Evolutionary conservation across 2,113 vertebrate genomes (phyloP), one percentile per base, ranked within the genome.

Genomic region (Peromyscus leucopus): DNA sequence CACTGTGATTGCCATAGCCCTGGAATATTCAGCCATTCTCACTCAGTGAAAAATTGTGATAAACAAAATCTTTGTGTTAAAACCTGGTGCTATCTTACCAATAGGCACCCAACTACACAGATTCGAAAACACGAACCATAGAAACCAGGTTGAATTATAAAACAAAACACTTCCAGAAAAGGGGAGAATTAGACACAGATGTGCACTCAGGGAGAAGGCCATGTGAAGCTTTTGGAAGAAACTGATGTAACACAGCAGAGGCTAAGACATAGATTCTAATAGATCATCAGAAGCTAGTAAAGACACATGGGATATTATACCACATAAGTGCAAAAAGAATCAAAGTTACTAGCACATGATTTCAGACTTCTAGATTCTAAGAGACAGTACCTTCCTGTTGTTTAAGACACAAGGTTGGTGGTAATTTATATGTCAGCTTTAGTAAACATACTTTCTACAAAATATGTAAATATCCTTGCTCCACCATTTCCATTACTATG

Each of bases 41-140:
- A 89, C 76, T 93, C 59, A 94, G 36, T 69, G 46, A 89, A 89
- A 96, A 84, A 19, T 1, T 5, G 5, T 61, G n/a, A 96, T n/a
- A 79, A 95, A 92, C 33, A 16, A 28, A 83, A 75, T 88, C 9
- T 48, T 59, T 63, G 67, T 82, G 28, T 79, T 26, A 89, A 95
- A 88, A 63, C 31, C 59, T 85, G 19, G 31, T 51, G 72, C 88
- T 46, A 94, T 28, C 1, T 17, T 33, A 61, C 33, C 51, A 91
- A 65, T 0, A 42, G 90, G 46, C 83, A 51, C 74, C 28, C 5
- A 82, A 36, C 9, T 48, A 22, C 17, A 94, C 13, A 94, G 55
- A 94, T 83, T 36, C 71, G 63, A 96, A 96, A 78, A 4, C 5
- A 10, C 36, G 21, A 9, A 90, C 8, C 4, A 42, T 4, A 93